Base-by-base conservation (phyloP, 2,888 invertebrate genomes). In the Lasioglossum lativentre region DNA sequence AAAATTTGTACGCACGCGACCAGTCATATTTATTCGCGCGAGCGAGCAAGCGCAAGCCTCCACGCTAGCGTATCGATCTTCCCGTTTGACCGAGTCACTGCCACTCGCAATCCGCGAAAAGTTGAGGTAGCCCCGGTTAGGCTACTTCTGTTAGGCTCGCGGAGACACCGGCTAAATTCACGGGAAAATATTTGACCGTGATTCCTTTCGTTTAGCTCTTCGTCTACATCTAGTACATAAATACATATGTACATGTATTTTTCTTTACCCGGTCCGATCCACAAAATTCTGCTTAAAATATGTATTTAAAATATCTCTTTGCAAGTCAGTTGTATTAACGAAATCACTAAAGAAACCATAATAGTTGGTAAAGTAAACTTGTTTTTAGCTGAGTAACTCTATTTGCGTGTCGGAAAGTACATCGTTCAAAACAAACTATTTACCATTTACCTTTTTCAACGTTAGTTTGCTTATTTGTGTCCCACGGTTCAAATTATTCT, bases 1-100 rank as follows among this genome's bases (percentile, higher is more conserved):
- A 71, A 52, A 87, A 87, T 85, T 82, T 82, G 59, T 82, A 72
- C 72, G 81, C 80, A 75, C 68, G 56, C 70, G 66, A 83, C n/a
- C 59, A 42, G 63, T 30, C 75, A 78, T 87, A 82, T 86, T 86
- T 89, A 83, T 84, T 83, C 63, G 80, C 75, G 80, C 78, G 82
- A 75, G 75, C 71, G 70, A 34, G 19, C 80, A 47, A 78, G 52
- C 73, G 74, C 68, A 70, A 71, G 40, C 71, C 76, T 63, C 30
- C 12, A 16, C 63, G 14, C 30, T 30, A 30, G 78, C 78, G 79
- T 88, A 80, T 88, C 88, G 86, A 76, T 89, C 70, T 83, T 84
- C 80, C 30, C 74, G 78, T 71, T 71, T 74, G n/a, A 40, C 73
- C 83, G 76, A 72, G 14, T 73, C 71, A 68, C 66, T 19, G 78